A percentile compares a stretch with the other conserved stretches of the same genome.
These are phyloP conservation scores for Orcinus orca DNA, from an alignment of 2,113 vertebrate genomes.

Conservation along the genomic window DNA sequence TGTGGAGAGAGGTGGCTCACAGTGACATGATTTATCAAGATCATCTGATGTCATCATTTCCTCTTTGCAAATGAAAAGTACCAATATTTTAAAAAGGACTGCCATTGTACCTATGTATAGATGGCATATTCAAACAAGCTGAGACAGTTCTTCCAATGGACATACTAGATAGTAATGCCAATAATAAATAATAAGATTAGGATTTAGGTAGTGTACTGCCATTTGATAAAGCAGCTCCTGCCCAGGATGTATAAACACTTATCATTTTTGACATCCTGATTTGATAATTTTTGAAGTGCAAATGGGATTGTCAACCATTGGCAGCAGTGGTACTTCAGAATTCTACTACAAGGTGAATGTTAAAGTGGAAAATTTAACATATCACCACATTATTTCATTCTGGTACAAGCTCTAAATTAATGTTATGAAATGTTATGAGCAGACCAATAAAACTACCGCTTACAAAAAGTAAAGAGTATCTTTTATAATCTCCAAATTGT, in stretches of 20 bases:
- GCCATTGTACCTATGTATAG: neutral
- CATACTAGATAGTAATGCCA: constrained; percentile 45
- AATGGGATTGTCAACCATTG: constrained; percentile 60
- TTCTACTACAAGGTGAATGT: constrained; percentile 59
- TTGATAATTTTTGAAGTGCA: constrained; percentile 64
- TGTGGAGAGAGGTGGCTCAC: neutral
- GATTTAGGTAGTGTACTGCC: constrained; percentile 50
- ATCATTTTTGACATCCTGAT: constrained; percentile 52
- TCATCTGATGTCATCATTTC: constrained; percentile 32
- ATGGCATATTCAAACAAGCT: constrained; percentile 14
- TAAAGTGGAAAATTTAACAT: constrained; percentile 76
- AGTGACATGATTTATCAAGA: constrained; percentile 39
- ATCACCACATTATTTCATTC: constrained; percentile 74
- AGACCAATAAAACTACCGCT: constrained; percentile 73
- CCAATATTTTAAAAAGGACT: constrained; percentile 47
- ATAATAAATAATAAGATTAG: constrained; percentile 60
- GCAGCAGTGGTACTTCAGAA: constrained; percentile 52
- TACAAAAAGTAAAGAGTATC: constrained; percentile 79
- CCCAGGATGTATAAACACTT: neutral
- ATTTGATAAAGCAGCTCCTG: constrained; percentile 52
- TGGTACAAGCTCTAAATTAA: constrained; percentile 76
- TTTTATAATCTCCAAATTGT: constrained; percentile 77
- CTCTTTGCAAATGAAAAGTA: constrained; percentile 47
- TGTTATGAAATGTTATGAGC: constrained; percentile 82
- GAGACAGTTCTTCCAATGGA: constrained; percentile 41